Evolutionary conservation across 2,888 invertebrate genomes (phyloP).

Genomic region (Synergus itoensis): DNA sequence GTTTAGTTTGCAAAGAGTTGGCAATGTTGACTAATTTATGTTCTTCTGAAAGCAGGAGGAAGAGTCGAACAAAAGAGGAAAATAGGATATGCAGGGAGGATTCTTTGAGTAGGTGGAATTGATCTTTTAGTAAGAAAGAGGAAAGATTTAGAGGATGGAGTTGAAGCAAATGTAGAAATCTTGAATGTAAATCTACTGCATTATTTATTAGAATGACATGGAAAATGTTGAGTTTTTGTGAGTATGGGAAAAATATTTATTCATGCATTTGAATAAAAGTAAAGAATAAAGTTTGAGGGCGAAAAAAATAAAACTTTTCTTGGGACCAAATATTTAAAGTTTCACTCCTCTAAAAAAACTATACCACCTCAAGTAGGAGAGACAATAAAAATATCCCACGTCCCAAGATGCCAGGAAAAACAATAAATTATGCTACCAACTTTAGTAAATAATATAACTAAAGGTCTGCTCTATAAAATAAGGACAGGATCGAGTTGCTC

Average conservation of each 20-base stretch:
- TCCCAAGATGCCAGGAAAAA: no score
- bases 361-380: no score
- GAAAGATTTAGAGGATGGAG: not conserved
- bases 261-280: no score
- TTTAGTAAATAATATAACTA: no score
- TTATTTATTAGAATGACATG: not conserved
- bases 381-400: no score
- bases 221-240: not conserved
- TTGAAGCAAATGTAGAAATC: not conserved
- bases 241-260: not conserved
- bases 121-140: not conserved
- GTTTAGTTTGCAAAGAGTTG: not conserved
- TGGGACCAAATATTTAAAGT: no score
- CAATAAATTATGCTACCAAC: no score
- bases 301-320: no score
- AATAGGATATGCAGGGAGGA: not conserved
- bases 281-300: no score
- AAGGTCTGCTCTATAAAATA: no score
- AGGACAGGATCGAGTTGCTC: not conserved
- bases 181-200: not conserved
- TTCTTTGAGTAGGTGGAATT: slow-evolving; percentile 5
- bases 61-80: not conserved
- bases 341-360: no score
- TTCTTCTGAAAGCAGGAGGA: not conserved
- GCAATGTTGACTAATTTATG: not conserved